These are phyloP conservation scores for Scaptomyza cyrtandrae DNA, from an alignment of 2,888 invertebrate genomes.

Conservation along the genomic window DNA sequence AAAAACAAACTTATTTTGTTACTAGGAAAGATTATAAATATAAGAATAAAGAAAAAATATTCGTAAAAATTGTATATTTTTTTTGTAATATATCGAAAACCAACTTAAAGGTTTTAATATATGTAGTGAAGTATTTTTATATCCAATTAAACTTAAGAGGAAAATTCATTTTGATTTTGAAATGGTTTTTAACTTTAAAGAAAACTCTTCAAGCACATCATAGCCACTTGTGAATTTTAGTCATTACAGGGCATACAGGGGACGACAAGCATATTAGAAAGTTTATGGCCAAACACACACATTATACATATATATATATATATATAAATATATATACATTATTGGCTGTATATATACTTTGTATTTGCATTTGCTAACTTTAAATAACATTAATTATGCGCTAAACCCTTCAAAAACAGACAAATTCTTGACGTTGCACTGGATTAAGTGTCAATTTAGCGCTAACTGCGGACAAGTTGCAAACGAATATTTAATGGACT, in stretches of 20 bases:
- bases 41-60: background rate
- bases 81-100: too few relatives aligned
- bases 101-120: too few relatives aligned
- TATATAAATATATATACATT: background rate
- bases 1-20: background rate
- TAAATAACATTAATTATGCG: conserved; percentile 64
- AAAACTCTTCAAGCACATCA: background rate
- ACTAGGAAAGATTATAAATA: background rate
- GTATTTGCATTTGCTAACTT: conserved; percentile 35
- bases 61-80: too few relatives aligned
- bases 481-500: conserved; percentile 59
- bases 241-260: conserved; percentile 22
- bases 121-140: too few relatives aligned
- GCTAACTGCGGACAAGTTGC: conserved; percentile 20
- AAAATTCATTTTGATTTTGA: too few relatives aligned
- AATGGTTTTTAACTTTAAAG: too few relatives aligned
- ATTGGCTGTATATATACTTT: conserved; percentile 7
- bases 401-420: conserved; percentile 53
- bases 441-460: conserved; percentile 57
- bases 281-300: conserved; percentile 49
- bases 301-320: conserved; percentile 11
- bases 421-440: conserved; percentile 60
- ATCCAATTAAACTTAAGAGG: too few relatives aligned
- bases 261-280: conserved; percentile 56
- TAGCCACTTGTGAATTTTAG: background rate